A percentile compares a stretch with the other conserved stretches of the same genome.
Conservation (phyloP, 2,797 vertebrate genomes). For the Basileuterus tristriatus region DNA sequence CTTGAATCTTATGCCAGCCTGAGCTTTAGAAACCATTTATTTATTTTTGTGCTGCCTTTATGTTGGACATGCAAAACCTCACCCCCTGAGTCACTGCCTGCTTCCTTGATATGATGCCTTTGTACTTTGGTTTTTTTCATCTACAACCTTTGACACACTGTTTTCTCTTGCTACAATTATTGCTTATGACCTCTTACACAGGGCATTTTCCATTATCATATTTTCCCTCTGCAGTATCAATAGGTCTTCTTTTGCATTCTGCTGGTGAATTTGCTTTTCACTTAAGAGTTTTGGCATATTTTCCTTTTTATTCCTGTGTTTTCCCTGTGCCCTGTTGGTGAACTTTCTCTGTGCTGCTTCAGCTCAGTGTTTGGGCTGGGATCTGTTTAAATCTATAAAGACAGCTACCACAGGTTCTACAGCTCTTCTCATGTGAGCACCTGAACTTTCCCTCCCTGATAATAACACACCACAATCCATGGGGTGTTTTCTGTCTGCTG, state of each 20-base stretch:
- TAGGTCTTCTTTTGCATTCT: conserved; percentile 51
- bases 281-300: background rate
- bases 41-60: conserved; percentile 51
- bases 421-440: background rate
- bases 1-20: conserved; percentile 28
- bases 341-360: background rate
- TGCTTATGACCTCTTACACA: conserved; percentile 23
- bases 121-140: conserved; percentile 31
- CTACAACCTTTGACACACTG: conserved; percentile 52
- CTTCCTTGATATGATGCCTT: conserved; percentile 43
- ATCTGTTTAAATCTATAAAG: background rate
- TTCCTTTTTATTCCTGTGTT: background rate
- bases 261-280: conserved; percentile 5
- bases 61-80: conserved; percentile 36
- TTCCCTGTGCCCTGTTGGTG: background rate
- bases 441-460: background rate
- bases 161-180: conserved; percentile 61
- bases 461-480: too few relatives aligned
- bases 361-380: background rate
- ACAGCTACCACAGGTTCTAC: background rate
- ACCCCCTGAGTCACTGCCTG: conserved; percentile 24
- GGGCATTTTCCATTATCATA: conserved; percentile 55
- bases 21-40: conserved; percentile 47
- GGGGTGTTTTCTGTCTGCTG: background rate
- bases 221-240: conserved; percentile 43